Percentiles rank a stretch among this genome's conserved stretches.
phyloP scores from a whole-genome alignment of 2,888 invertebrate genomes.

The Perdita meconis region DNA sequence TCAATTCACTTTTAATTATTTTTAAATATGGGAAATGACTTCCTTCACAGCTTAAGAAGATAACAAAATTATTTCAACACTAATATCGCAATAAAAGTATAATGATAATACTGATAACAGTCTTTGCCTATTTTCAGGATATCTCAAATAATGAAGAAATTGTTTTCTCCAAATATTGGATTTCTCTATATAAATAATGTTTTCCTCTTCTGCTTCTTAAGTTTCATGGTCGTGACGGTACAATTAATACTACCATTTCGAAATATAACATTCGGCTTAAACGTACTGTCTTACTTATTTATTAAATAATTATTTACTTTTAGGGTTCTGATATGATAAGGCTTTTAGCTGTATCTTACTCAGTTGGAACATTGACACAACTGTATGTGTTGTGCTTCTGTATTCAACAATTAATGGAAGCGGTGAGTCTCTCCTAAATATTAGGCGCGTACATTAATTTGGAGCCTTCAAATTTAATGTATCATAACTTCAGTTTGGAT shows the following conservation, averaged over 20 bases:
- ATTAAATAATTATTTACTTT: neutral
- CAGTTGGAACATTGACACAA: constrained; percentile 60
- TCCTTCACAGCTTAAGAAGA: too few relatives aligned
- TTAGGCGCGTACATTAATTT: too few relatives aligned
- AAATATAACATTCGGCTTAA: neutral
- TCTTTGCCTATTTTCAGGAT: constrained; percentile 34
- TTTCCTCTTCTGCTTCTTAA: constrained; percentile 69
- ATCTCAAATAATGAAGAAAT: constrained; percentile 47
- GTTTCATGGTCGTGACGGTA: constrained; percentile 65
- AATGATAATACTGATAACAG: neutral
- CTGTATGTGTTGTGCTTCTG: constrained; percentile 71
- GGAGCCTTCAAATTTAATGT: too few relatives aligned
- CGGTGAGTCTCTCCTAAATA: constrained; percentile 59
- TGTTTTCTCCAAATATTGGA: constrained; percentile 65
- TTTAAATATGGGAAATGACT: too few relatives aligned
- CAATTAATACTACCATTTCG: constrained; percentile 19
- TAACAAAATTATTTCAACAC: neutral
- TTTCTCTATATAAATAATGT: constrained; percentile 66
- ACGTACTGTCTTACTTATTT: neutral
- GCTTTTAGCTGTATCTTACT: constrained; percentile 45
- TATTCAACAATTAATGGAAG: constrained; percentile 69
- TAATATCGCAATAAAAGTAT: neutral
- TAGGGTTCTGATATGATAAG: constrained; percentile 34
- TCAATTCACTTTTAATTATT: too few relatives aligned
- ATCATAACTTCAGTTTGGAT: too few relatives aligned